Evolutionary conservation across 2,888 invertebrate genomes (phyloP), one percentile per base, ranked within the genome.

Genomic region (Aphrophora alni): DNA sequence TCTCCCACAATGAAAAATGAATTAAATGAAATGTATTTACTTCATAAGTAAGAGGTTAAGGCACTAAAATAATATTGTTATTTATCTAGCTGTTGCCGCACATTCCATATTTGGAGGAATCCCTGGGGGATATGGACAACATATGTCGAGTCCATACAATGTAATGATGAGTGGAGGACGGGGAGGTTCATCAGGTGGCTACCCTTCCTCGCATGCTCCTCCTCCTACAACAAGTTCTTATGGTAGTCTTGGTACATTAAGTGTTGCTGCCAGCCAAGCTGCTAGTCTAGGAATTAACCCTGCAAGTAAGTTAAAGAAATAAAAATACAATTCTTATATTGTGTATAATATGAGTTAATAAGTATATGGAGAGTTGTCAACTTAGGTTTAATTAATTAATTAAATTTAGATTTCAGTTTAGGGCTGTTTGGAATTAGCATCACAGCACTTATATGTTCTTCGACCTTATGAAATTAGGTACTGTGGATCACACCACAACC

Each of bases 221-320:
- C 78, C 81, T 17, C 82, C 84, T 12, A 81, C 83, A 17, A 80
- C 84, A 38, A 80, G 82, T 80, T 87, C 89, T 1, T 89, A 89
- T 85, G 88, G 88, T 83, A 88, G 89, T 83, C 87, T 89, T 71
- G 89, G 89, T 85, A 95, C 95, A 80, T 92, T 95, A 87, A 95
- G 95, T 84, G 95, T 95, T 85, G 95, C 95, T 77, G 95, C 95
- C 84, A 95, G 94, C 87, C 95, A 95, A 89, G 95, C 95, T 59
- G 95, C 95, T 78, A 95, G 94, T 87, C 90, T 95, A 86, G 95
- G 95, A 84, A 90, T 95, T 86, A 93, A 93, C 87, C 94, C 94
- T 81, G 93, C 93, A 79, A 86, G 86, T 85, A 82, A 84, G 85
- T 83, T 33, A 33, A 33, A 33, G 5, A 33, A 33, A 33, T 3